These are phyloP conservation scores for Pseudorectes ferrugineus DNA, from an alignment of 2,113 vertebrate genomes.

Conservation along the genomic window DNA sequence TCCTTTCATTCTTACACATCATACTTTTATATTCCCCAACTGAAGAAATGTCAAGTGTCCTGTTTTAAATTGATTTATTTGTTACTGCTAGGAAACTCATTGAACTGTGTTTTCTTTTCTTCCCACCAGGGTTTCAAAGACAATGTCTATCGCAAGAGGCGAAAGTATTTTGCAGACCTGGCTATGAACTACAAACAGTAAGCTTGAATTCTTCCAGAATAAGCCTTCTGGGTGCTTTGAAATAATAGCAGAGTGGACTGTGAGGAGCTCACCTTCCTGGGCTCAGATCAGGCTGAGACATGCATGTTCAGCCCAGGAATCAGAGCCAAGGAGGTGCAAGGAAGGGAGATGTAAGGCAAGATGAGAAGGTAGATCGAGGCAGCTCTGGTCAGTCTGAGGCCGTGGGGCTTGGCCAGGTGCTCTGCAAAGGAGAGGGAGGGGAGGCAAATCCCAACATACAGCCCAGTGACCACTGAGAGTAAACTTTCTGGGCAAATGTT, in stretches of 20 bases:
- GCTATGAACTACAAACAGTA: conserved; percentile 94
- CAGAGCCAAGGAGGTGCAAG: background rate
- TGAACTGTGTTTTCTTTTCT: background rate
- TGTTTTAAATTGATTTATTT: background rate
- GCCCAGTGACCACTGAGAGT: background rate
- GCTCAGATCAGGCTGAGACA: background rate
- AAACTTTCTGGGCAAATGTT: background rate
- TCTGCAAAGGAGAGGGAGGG: background rate
- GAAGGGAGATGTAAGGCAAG: background rate
- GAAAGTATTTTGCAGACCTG: conserved; percentile 96
- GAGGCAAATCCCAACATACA: background rate
- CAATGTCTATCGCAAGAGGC: conserved; percentile 92
- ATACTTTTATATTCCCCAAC: background rate
- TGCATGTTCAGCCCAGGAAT: background rate
- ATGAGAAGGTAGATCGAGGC: background rate
- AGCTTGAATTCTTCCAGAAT: conserved; percentile 49
- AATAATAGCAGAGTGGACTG: background rate
- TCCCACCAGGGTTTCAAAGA: conserved; percentile 92
- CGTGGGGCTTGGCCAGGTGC: rapidly evolving
- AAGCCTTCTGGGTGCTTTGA: background rate
- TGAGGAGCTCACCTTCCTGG: background rate
- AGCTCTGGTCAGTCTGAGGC: background rate
- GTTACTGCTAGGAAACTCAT: background rate
- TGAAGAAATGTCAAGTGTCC: background rate
- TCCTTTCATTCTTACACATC: background rate